Evolutionary conservation across 1,140 invertebrate genomes (phyloP).

Genomic region (Heliconius hewitsoni): DNA sequence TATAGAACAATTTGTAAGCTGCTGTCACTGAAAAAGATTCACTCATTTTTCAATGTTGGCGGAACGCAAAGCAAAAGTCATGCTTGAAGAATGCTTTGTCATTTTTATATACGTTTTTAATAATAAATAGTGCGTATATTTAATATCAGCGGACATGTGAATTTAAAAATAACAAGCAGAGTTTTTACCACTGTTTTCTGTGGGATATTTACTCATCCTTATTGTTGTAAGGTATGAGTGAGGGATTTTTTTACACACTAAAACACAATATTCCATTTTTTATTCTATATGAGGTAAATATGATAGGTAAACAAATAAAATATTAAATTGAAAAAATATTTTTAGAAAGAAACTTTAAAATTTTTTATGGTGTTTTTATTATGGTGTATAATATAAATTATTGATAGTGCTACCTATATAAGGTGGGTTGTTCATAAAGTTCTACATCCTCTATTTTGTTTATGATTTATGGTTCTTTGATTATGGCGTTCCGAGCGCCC

Average conservation of each 20-base stretch:
- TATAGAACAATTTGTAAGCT: not conserved
- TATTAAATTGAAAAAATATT: no score
- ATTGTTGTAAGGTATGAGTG: not conserved
- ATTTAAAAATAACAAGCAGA: not conserved
- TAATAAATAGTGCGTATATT: constrained; percentile 14
- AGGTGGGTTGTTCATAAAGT: no score
- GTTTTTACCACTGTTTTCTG: not conserved
- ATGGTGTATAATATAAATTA: no score
- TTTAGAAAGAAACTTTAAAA: no score
- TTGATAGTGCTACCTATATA: no score
- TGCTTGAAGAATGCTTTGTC: constrained; percentile 29
- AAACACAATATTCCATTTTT: not conserved
- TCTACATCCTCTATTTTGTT: no score
- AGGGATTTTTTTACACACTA: not conserved
- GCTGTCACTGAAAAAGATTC: constrained; percentile 29
- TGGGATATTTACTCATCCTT: not conserved
- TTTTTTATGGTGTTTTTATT: no score
- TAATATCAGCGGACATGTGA: not conserved
- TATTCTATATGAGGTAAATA: no score
- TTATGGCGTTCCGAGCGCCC: no score
- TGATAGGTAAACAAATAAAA: no score
- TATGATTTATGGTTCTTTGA: no score
- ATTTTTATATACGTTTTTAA: constrained; percentile 12
- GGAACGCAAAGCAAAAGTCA: constrained; percentile 16
- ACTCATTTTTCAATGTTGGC: constrained; percentile 32